Evolutionary conservation across 2,113 vertebrate species (phyloP).

Genomic region (Isichthys henryi): DNA sequence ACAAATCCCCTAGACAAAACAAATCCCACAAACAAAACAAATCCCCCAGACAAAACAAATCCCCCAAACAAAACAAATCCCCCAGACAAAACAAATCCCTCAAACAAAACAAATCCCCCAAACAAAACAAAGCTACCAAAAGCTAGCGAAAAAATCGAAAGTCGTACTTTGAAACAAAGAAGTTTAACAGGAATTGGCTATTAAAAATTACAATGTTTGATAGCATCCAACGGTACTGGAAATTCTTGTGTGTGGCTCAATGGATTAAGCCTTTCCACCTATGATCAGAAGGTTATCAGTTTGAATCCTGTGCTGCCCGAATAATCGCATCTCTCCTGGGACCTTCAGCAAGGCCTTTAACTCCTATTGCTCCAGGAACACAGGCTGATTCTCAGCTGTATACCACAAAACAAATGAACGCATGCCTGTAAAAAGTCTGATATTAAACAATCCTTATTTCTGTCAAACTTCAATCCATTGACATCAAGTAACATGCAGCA

Average conservation of each 20-base stretch:
- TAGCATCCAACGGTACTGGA: background rate
- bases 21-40: background rate
- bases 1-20: conserved; percentile 14
- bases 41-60: background rate
- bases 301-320: background rate
- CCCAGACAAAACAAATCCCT: background rate
- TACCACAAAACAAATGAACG: background rate
- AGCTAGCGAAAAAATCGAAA: background rate
- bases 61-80: background rate
- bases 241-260: background rate
- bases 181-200: background rate
- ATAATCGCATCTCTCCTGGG: background rate
- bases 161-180: background rate
- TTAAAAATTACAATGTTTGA: background rate
- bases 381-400: background rate
- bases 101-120: too few relatives aligned
- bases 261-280: background rate
- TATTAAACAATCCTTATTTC: background rate
- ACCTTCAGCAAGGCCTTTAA: background rate
- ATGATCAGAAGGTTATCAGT: background rate
- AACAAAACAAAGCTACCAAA: background rate
- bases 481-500: background rate
- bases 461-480: background rate
- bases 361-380: background rate
- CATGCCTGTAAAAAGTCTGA: background rate